These are phyloP conservation scores for Antechinus stuartii DNA, from an alignment of 2,113 vertebrate species.

Conservation along the genomic window DNA sequence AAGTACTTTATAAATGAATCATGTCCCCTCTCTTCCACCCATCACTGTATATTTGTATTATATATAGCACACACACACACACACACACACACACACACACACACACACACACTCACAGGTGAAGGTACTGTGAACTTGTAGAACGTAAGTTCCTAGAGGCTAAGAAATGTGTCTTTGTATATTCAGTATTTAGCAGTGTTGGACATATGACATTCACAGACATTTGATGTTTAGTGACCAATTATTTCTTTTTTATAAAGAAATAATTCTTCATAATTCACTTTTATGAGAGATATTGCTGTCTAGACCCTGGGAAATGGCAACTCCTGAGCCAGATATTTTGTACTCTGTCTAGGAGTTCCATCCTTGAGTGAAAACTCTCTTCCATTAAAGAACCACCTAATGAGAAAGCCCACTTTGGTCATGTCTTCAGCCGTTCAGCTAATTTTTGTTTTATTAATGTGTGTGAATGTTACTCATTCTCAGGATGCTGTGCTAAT, in stretches of 20 bases:
- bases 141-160: not conserved
- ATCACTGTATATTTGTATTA: not conserved
- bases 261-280: not conserved
- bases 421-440: slow-evolving; percentile 57
- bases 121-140: not conserved
- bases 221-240: not conserved
- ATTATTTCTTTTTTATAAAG: not conserved
- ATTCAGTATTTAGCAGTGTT: not conserved
- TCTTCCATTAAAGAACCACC: slow-evolving; percentile 41
- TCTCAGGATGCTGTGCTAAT: slow-evolving; percentile 63
- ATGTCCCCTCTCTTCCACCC: not conserved
- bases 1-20: not conserved
- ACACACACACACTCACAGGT: too few relatives aligned
- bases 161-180: not conserved
- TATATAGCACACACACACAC: not conserved
- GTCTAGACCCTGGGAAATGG: not conserved
- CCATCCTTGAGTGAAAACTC: not conserved
- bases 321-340: not conserved
- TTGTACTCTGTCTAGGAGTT: not conserved
- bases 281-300: not conserved
- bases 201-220: not conserved
- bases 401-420: slow-evolving; percentile 46
- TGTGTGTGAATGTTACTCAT: slow-evolving; percentile 65
- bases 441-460: slow-evolving; percentile 71
- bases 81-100: too few relatives aligned